Evolutionary conservation across 2,888 invertebrate species (phyloP), one percentile per base, ranked within the genome.

Genomic region (Ennomos quercinarius): DNA sequence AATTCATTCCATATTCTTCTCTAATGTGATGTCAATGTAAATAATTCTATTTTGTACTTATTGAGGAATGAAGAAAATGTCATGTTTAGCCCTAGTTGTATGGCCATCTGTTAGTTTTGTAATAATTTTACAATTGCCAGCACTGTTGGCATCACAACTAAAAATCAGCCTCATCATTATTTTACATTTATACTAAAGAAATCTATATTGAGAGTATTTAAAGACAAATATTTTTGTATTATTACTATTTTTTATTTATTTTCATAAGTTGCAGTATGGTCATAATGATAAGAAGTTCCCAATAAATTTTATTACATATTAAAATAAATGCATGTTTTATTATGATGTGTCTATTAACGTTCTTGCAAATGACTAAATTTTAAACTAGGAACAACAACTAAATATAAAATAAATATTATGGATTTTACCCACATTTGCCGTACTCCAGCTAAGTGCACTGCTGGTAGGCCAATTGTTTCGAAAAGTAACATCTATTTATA

Each of bases 211-310:
- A 74, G 68, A 74, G 68, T 83, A 73, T 81, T 75, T 75, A 80
- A 86, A 88, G 83, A 84, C 78, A 76, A 80, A 83, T 91, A 89
- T 90, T 90, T 91, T 89, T 91, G 83, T 89, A 89, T 81, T 81
- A 79, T 77, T 67, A 47, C 56, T 63, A 61, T 80, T 83, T 86
- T 76, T 82, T 83, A 79, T 76, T 81, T 85, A 83, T 76, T 80
- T 77, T 78, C 66, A 60, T 79, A 77, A 73, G 75, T 74, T 80
- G 68, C 75, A 75, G 71, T 81, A 77, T 71, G 74, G 72, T 78
- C 73, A 78, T 73, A 68, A 76, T 75, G 41, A 51, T 60, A 55
- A 56, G 76, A 80, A 81, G 83, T 86, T 86, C 80, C 72, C 75
- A 89, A 87, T 90, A 89, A 89, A 87, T 79, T 83, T 79, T 83